Evolutionary conservation across 37 sponge, comb jelly and placozoan species (phyloP).

Genomic region (Aphrocallistes beatrix): DNA sequence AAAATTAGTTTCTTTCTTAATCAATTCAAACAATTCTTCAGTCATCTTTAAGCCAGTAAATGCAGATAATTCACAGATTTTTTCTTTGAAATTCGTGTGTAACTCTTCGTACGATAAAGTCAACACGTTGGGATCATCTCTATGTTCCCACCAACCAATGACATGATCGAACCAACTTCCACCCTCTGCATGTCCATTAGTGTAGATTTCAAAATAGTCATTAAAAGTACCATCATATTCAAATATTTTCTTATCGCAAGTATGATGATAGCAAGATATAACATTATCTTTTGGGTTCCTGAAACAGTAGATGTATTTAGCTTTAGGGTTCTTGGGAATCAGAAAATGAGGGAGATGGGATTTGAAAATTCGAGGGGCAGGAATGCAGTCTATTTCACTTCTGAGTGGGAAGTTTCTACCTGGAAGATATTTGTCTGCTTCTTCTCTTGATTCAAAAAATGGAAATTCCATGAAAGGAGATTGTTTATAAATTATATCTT

Average conservation of each 20-base stretch:
- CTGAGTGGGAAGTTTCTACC: not conserved
- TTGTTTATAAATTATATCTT: not conserved
- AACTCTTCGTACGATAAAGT: constrained; percentile 30
- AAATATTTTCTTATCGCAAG: not conserved
- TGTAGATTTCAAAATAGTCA: constrained; percentile 17
- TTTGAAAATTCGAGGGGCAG: constrained; percentile 39
- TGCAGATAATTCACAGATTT: not conserved
- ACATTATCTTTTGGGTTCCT: constrained; percentile 50
- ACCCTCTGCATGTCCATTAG: constrained; percentile 19
- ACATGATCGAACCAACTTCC: constrained; percentile 44
- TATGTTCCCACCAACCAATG: constrained; percentile 29
- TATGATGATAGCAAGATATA: constrained; percentile 41
- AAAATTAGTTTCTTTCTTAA: not conserved
- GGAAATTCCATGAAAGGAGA: not conserved
- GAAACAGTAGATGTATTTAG: constrained; percentile 45
- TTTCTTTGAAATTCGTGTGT: not conserved
- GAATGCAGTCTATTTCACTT: not conserved
- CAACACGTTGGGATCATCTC: constrained; percentile 24
- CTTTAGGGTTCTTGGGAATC: constrained; percentile 27
- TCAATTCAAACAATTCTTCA: not conserved
- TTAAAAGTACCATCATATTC: constrained; percentile 20
- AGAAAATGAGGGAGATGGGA: constrained; percentile 35
- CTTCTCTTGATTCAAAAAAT: not conserved
- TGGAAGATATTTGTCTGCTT: not conserved
- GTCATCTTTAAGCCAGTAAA: not conserved